Conservation (phyloP, 2,888 invertebrate genomes). For the Phania funesta region DNA sequence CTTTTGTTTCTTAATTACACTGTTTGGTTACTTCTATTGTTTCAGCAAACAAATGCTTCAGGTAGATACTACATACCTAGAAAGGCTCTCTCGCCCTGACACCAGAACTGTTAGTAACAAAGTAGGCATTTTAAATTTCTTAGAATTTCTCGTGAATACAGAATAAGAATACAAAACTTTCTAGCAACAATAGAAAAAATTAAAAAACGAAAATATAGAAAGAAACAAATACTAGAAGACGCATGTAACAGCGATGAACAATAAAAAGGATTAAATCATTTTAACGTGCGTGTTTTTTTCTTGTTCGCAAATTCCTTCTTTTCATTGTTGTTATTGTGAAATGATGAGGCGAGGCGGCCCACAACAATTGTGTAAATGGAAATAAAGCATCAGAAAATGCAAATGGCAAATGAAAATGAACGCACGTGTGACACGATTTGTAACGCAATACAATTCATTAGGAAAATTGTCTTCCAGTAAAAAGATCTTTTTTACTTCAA, state of each 20-base stretch:
- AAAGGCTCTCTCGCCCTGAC: not conserved
- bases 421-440: constrained; percentile 39
- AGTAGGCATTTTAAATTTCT: constrained; percentile 32
- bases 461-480: constrained; percentile 67
- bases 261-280: constrained; percentile 56
- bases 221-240: constrained; percentile 20
- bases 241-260: not conserved
- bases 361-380: constrained; percentile 57
- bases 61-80: not conserved
- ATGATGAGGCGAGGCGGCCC: constrained; percentile 34
- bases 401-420: constrained; percentile 34
- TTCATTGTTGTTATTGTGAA: not conserved
- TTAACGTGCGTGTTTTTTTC: not conserved
- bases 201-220: constrained; percentile 7
- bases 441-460: constrained; percentile 55
- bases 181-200: not conserved
- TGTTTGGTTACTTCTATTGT: constrained; percentile 65
- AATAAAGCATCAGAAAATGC: not conserved
- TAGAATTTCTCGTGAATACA: constrained; percentile 18
- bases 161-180: constrained; percentile 2
- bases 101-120: not conserved
- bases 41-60: constrained; percentile 28
- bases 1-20: constrained; percentile 64
- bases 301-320: not conserved
- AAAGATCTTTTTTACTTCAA: not conserved